Percentiles rank a stretch among this genome's conserved stretches.
These are phyloP conservation scores for Alligator sinensis DNA, from an alignment of 2,113 vertebrate species.

Conservation along the genomic window DNA sequence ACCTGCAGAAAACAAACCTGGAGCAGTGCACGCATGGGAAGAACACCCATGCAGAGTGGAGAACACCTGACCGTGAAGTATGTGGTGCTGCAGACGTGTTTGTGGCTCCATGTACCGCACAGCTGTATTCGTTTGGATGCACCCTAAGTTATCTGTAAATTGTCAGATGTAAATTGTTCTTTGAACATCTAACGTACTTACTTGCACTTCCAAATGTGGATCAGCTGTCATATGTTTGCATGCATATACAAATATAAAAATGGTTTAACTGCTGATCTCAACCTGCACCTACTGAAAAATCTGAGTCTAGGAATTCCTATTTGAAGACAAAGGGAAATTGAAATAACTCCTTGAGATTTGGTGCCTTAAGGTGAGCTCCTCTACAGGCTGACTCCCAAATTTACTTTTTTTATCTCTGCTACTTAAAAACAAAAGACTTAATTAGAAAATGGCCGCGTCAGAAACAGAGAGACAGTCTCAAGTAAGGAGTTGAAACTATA, in stretches of 20 bases:
- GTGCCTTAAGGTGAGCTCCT: background rate
- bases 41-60: no score
- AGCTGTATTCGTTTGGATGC: no score
- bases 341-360: background rate
- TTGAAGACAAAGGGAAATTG: background rate
- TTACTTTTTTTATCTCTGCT: background rate
- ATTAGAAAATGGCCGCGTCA: fast-evolving
- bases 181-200: background rate
- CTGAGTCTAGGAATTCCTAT: background rate
- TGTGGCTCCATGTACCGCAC: no score
- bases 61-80: no score
- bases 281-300: background rate
- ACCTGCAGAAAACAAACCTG: no score
- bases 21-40: no score
- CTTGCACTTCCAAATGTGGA: background rate
- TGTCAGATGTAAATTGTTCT: background rate
- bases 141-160: background rate
- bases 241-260: background rate
- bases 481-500: background rate
- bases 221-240: background rate
- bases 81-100: no score
- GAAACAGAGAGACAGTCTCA: background rate
- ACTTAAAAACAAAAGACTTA: background rate
- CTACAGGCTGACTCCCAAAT: fast-evolving
- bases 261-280: background rate